phyloP scores from a whole-genome alignment of 2,113 vertebrate species.

The Hippolais icterina region DNA sequence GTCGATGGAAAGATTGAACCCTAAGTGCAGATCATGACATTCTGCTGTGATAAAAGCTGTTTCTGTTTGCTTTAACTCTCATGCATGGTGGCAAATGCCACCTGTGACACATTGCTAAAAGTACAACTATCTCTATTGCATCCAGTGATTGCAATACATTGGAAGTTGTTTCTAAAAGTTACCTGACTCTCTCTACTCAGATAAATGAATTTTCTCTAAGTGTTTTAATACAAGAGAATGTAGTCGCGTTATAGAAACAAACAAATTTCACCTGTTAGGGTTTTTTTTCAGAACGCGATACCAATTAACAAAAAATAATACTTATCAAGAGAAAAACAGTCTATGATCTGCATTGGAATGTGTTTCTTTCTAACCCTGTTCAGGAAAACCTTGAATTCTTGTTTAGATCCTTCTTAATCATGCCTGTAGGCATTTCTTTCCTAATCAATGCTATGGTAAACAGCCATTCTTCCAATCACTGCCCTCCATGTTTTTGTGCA shows the following conservation, averaged over 20 bases:
- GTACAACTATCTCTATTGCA: constrained; percentile 35
- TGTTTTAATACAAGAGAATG: not conserved
- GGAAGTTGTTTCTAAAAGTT: constrained; percentile 42
- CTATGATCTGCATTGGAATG: not conserved
- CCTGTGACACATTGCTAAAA: constrained; percentile 35
- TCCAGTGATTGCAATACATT: not conserved
- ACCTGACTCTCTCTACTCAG: not conserved
- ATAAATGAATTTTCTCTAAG: not conserved
- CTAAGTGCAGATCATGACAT: constrained; percentile 71
- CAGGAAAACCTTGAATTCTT: not conserved
- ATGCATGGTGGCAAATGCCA: constrained; percentile 55
- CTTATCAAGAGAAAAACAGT: not conserved
- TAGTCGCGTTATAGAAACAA: not conserved
- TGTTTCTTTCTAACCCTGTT: not conserved
- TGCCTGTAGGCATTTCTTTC: not conserved
- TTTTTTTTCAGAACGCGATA: not conserved
- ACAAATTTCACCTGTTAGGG: not conserved
- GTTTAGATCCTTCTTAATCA: not conserved
- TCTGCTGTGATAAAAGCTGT: constrained; percentile 74
- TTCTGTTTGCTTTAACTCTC: constrained; percentile 69
- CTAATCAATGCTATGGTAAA: not conserved
- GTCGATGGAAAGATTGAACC: constrained; percentile 63
- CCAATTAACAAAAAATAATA: not conserved
- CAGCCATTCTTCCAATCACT: not conserved
- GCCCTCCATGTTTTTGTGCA: not conserved